phyloP scores from a whole-genome alignment of 2,797 vertebrate species.

The Varecia variegata region DNA sequence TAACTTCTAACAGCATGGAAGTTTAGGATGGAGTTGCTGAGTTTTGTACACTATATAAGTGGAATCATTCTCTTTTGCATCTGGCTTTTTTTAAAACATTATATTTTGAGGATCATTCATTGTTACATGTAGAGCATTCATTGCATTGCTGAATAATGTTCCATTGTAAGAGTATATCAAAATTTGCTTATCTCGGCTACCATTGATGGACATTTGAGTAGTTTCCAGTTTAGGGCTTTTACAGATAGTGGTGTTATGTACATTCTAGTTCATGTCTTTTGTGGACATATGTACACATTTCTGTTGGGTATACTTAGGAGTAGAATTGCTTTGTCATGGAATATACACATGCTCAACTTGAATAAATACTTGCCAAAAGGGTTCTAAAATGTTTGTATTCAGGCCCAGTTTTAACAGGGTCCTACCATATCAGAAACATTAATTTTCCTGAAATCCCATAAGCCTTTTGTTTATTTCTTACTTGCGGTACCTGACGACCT shows the following conservation, averaged over 20 bases:
- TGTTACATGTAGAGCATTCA: background rate
- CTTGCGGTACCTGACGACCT: background rate
- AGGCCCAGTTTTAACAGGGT: background rate
- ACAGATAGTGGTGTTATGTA: background rate
- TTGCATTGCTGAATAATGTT: background rate
- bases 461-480: background rate
- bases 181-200: background rate
- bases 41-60: background rate
- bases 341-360: background rate
- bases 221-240: background rate
- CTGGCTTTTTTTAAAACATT: background rate
- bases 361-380: background rate
- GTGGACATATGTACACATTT: background rate
- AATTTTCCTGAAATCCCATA: background rate
- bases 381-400: background rate
- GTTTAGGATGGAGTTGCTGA: background rate
- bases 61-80: background rate
- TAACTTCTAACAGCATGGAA: background rate
- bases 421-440: background rate
- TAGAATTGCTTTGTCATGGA: background rate
- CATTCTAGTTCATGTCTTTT: background rate
- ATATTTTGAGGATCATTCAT: background rate
- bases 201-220: background rate
- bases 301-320: background rate
- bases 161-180: background rate